Conservation (phyloP, 2,888 invertebrate genomes). For the Tromatobia lineatoria region DNA sequence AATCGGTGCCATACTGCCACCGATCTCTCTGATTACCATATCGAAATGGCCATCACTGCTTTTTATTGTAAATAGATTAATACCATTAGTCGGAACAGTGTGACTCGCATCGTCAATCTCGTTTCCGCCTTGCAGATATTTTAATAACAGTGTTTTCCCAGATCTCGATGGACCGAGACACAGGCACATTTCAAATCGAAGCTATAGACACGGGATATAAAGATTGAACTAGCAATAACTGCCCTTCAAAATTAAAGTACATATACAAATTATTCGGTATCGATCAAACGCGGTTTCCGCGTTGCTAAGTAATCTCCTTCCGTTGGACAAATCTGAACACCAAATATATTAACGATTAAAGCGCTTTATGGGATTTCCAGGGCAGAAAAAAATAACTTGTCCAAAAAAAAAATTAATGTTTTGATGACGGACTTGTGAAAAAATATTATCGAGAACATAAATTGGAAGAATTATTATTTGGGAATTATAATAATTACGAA, state of each 20-base stretch:
- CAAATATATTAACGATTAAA: not conserved
- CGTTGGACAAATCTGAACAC: not conserved
- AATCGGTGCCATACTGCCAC: slow-evolving; percentile 93
- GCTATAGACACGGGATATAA: not conserved
- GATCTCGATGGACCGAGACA: slow-evolving; percentile 93
- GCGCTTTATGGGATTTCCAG: not conserved
- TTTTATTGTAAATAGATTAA: slow-evolving; percentile 90
- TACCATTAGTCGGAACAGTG: slow-evolving; percentile 93
- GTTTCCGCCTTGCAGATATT: slow-evolving; percentile 90
- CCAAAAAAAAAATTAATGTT: not conserved
- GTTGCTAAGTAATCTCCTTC: slow-evolving; percentile 7
- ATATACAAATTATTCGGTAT: slow-evolving; percentile 33
- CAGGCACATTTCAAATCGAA: slow-evolving; percentile 85
- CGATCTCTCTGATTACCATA: slow-evolving; percentile 90
- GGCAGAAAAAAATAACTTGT: not conserved
- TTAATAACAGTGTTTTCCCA: slow-evolving; percentile 93
- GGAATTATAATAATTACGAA: not conserved
- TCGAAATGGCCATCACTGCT: slow-evolving; percentile 86
- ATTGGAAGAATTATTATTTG: not conserved
- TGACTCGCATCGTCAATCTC: slow-evolving; percentile 92
- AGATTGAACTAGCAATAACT: not conserved
- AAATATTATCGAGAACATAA: not conserved
- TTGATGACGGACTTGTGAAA: not conserved
- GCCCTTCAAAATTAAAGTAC: not conserved
- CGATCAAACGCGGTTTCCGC: slow-evolving; percentile 54